phyloP scores from a whole-genome alignment of 2,113 vertebrate genomes.

The Epinephelus fuscoguttatus region DNA sequence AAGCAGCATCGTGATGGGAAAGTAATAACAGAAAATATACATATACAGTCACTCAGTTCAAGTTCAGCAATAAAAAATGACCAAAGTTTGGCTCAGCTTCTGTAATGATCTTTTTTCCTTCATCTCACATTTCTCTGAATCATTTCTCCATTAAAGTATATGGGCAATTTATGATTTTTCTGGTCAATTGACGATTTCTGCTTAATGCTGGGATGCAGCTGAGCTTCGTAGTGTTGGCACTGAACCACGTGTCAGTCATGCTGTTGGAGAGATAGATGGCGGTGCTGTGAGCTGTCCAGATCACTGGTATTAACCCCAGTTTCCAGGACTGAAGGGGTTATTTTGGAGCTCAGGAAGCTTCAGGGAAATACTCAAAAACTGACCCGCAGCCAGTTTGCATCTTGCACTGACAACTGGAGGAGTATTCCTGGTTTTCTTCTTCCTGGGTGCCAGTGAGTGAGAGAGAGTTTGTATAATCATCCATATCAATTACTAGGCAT shows the following conservation, averaged over 20 bases:
- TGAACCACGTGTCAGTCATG: slow-evolving; percentile 17
- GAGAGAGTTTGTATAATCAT: slow-evolving; percentile 58
- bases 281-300: slow-evolving; percentile 4
- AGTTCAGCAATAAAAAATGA: slow-evolving; percentile 2
- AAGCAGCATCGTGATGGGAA: slow-evolving; percentile 34
- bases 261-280: slow-evolving; percentile 16
- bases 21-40: slow-evolving; percentile 19
- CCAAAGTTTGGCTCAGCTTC: not conserved
- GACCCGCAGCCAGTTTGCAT: slow-evolving; percentile 55
- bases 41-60: not conserved
- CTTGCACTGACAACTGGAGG: slow-evolving; percentile 60
- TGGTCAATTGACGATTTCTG: not conserved
- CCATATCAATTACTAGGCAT: slow-evolving; percentile 68
- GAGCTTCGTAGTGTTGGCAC: slow-evolving; percentile 11
- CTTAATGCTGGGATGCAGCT: slow-evolving; percentile 3
- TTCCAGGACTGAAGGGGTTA: slow-evolving; percentile 1
- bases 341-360: slow-evolving; percentile 30
- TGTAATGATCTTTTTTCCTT: not conserved
- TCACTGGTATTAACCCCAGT: slow-evolving; percentile 41
- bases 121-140: not conserved
- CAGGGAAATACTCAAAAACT: slow-evolving; percentile 20
- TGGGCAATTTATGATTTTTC: not conserved
- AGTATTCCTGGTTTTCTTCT: slow-evolving; percentile 31
- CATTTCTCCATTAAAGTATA: not conserved
- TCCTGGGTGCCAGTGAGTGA: slow-evolving; percentile 29